These are phyloP conservation scores for Apomyelois bistriatella DNA, from an alignment of 2,888 invertebrate genomes.

Conservation along the genomic window DNA sequence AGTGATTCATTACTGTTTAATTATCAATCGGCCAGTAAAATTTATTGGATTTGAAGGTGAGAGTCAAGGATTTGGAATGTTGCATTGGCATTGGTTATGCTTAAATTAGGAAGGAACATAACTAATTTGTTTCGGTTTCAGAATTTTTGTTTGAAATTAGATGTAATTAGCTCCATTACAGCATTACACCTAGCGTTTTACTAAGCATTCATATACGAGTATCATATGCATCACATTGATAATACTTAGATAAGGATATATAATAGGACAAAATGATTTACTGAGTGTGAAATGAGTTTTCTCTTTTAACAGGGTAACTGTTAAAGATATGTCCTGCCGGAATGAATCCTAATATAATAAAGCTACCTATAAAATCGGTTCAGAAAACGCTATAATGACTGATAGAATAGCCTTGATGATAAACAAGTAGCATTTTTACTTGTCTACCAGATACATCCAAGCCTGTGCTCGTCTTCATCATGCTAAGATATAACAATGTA, in stretches of 20 bases:
- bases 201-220: not conserved
- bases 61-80: slow-evolving; percentile 11
- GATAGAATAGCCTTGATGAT: too few relatives aligned
- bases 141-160: slow-evolving; percentile 2
- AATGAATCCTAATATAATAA: too few relatives aligned
- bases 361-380: too few relatives aligned
- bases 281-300: too few relatives aligned
- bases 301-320: too few relatives aligned
- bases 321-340: too few relatives aligned
- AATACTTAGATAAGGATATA: not conserved
- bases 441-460: too few relatives aligned
- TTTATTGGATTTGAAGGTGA: slow-evolving; percentile 13
- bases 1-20: not conserved
- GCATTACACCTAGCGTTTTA: too few relatives aligned
- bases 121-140: not conserved
- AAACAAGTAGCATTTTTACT: too few relatives aligned
- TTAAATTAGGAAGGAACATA: slow-evolving; percentile 3
- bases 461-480: too few relatives aligned
- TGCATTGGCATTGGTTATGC: slow-evolving; percentile 5
- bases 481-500: too few relatives aligned
- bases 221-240: not conserved
- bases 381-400: too few relatives aligned
- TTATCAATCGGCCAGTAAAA: not conserved
- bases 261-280: not conserved
- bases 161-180: not conserved